These are phyloP conservation scores for Spinus olivaceus DNA, from an alignment of 2,797 vertebrate species.

Conservation along the genomic window DNA sequence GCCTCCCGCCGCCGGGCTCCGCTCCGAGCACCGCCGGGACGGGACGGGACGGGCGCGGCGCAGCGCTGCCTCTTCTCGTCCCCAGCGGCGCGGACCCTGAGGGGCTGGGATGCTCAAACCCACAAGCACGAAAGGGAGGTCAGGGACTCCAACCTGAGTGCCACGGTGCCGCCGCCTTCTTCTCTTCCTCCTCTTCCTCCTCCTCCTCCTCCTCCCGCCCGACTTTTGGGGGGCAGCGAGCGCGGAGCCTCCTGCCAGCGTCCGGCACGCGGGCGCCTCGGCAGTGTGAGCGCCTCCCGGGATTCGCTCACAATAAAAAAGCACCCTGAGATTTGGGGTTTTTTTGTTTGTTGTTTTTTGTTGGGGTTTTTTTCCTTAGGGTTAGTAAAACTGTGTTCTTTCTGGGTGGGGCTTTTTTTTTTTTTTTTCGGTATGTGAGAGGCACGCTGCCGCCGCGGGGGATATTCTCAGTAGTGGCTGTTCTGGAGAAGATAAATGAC, in stretches of 20 bases:
- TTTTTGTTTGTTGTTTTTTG: background rate
- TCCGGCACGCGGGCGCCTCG: background rate
- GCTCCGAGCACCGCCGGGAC: background rate
- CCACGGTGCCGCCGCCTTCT: background rate
- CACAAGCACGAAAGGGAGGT: background rate
- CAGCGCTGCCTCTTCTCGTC: background rate
- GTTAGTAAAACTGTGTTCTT: background rate
- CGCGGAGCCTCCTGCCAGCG: background rate
- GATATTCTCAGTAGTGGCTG: background rate
- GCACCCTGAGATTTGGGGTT: background rate
- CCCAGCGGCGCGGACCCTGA: background rate
- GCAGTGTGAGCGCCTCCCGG: background rate
- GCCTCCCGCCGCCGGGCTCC: background rate
- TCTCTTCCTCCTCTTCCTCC: background rate
- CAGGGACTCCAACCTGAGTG: background rate
- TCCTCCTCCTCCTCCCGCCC: background rate
- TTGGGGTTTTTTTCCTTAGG: background rate
- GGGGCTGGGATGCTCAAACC: background rate
- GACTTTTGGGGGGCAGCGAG: background rate
- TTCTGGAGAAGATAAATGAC: constrained; percentile 17
- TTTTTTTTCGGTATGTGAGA: background rate
- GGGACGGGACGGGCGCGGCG: background rate
- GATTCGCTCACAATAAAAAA: background rate
- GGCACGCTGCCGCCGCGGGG: background rate
- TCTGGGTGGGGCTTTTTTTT: background rate